phyloP scores from a whole-genome alignment of 2,113 vertebrate genomes.

The Anarhynchus alexandrinus region DNA sequence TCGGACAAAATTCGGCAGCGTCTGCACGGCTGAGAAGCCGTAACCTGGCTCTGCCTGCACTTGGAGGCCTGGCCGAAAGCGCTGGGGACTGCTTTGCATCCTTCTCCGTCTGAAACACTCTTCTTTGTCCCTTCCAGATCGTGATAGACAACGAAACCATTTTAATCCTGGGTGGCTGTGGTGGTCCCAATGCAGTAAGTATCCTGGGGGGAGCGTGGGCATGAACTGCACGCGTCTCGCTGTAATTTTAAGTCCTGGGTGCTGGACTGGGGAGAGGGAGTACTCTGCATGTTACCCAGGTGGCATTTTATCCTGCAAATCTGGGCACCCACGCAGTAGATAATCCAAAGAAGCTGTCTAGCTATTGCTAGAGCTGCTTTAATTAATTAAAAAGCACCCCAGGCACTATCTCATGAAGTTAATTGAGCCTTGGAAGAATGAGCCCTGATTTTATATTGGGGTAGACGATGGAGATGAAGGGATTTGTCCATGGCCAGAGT shows the following conservation, averaged over 20 bases:
- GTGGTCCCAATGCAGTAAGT: conserved; percentile 97
- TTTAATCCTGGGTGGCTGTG: conserved; percentile 94
- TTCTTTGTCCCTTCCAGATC: conserved; percentile 75
- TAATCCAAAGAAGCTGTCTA: not conserved
- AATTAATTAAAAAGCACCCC: not conserved
- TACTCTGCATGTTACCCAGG: fast-evolving
- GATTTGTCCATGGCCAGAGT: not conserved
- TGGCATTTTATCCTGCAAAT: not conserved
- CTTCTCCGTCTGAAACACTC: fast-evolving
- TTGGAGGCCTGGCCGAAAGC: not conserved
- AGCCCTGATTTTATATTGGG: not conserved
- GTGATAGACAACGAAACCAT: conserved; percentile 91
- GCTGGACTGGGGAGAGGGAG: not conserved
- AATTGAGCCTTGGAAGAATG: not conserved
- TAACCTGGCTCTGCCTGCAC: not conserved
- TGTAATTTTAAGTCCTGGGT: not conserved
- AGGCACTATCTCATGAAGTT: not conserved
- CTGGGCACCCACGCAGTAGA: not conserved
- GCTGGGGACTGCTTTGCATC: fast-evolving
- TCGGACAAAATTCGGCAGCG: fast-evolving
- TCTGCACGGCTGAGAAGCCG: fast-evolving
- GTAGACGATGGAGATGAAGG: not conserved
- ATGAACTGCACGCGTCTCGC: fast-evolving
- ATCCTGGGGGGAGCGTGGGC: not conserved
- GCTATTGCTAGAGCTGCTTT: not conserved